Percentiles rank a stretch among this genome's conserved stretches.
Evolutionary conservation across 2,797 vertebrate genomes (phyloP).

Genomic region (Eulemur albifrons): DNA sequence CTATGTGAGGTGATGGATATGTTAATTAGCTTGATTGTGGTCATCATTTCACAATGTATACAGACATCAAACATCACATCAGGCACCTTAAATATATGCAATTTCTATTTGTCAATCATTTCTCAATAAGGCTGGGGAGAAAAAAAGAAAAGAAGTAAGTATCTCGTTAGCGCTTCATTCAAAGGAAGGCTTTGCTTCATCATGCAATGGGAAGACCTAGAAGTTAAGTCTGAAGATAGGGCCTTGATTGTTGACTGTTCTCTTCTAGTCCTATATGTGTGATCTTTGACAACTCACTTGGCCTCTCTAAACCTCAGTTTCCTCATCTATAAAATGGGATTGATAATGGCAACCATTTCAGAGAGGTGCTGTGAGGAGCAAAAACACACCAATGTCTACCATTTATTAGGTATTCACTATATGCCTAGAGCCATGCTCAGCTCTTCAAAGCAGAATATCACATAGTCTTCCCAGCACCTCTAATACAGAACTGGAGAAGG

Average conservation of each 20-base stretch:
- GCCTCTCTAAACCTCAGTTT: neutral
- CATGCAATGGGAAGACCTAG: neutral
- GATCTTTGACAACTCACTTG: neutral
- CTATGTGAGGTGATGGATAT: no score
- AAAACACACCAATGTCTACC: neutral
- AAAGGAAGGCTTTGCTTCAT: neutral
- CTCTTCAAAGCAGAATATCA: neutral
- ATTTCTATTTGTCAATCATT: neutral
- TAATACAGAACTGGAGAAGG: neutral
- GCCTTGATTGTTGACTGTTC: neutral
- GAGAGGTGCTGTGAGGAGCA: neutral
- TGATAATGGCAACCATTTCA: neutral
- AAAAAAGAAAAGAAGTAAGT: neutral
- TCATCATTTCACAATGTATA: neutral
- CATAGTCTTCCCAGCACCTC: neutral
- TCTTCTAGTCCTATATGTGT: neutral
- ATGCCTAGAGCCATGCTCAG: neutral
- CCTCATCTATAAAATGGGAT: neutral
- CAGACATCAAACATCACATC: neutral
- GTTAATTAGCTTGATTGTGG: neutral
- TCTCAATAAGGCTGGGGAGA: neutral
- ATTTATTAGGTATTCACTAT: neutral
- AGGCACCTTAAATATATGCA: neutral
- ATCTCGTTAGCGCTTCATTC: neutral
- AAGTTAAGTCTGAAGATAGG: neutral